phyloP scores from a whole-genome alignment of 2,888 invertebrate species.

The Fragum sueziense region DNA sequence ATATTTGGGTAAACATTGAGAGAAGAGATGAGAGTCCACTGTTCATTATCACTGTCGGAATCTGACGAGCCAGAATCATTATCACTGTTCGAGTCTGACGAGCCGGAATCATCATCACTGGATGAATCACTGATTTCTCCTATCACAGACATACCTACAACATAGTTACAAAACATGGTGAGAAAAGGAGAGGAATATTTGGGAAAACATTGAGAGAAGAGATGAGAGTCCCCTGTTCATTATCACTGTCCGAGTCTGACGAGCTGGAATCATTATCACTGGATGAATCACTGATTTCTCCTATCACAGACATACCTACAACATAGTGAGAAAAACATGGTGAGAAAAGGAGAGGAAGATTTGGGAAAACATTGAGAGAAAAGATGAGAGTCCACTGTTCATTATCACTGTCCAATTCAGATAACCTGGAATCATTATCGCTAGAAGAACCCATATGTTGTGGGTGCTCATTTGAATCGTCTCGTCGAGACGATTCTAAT shows the following conservation, averaged over 20 bases:
- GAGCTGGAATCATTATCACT: slow-evolving; percentile 48
- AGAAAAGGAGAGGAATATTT: too few species aligned
- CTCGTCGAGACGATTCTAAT: too few species aligned
- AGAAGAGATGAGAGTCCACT: background rate
- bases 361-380: too few species aligned
- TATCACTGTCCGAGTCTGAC: slow-evolving; percentile 58
- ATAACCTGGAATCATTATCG: slow-evolving; percentile 41
- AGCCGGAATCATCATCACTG: slow-evolving; percentile 42
- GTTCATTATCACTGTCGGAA: slow-evolving; percentile 56
- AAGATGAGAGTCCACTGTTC: slow-evolving; percentile 18
- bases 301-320: slow-evolving; percentile 53
- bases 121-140: slow-evolving; percentile 65
- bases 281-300: slow-evolving; percentile 64
- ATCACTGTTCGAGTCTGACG: slow-evolving; percentile 57
- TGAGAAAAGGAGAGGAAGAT: too few species aligned
- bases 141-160: slow-evolving; percentile 49
- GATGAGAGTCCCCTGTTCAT: slow-evolving; percentile 25
- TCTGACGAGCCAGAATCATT: slow-evolving; percentile 51
- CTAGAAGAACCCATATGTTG: too few species aligned
- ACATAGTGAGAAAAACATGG: too few species aligned
- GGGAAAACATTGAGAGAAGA: too few species aligned
- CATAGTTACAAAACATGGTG: too few species aligned
- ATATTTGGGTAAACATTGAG: too few species aligned
- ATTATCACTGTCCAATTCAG: slow-evolving; percentile 57
- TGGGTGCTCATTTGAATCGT: too few species aligned